Percentiles rank a stretch among this genome's conserved stretches.
These are phyloP conservation scores for Ochropacha duplaris DNA, from an alignment of 2,888 invertebrate genomes.

Conservation along the genomic window DNA sequence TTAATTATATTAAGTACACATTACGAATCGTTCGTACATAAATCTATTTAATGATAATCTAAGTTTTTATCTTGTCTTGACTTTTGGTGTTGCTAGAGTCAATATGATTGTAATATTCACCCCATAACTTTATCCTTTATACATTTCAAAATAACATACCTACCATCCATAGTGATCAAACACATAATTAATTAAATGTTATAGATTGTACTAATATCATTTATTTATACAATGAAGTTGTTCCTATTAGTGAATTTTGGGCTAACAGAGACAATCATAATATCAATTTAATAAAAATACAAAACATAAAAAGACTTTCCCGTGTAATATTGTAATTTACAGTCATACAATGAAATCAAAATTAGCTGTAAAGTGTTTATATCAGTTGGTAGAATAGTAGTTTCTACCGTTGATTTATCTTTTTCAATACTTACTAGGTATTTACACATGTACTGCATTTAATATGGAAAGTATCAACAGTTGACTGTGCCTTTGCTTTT, in stretches of 20 bases:
- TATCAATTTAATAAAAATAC: not conserved
- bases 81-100: not conserved
- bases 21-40: not conserved
- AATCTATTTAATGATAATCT: not conserved
- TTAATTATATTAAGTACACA: constrained; percentile 5
- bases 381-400: too few species aligned
- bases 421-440: not conserved
- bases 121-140: not conserved
- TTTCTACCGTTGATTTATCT: not conserved
- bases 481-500: constrained; percentile 49
- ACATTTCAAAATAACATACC: not conserved
- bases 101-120: not conserved
- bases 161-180: not conserved
- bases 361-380: too few species aligned
- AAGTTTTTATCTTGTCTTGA: not conserved
- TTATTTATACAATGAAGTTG: not conserved
- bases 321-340: not conserved
- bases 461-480: constrained; percentile 22
- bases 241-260: constrained; percentile 1
- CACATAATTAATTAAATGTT: not conserved
- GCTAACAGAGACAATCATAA: not conserved
- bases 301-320: not conserved
- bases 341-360: not conserved
- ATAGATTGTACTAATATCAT: not conserved
- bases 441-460: constrained; percentile 11